phyloP scores from a whole-genome alignment of 2,113 vertebrate genomes.

The Mus spicilegus region DNA sequence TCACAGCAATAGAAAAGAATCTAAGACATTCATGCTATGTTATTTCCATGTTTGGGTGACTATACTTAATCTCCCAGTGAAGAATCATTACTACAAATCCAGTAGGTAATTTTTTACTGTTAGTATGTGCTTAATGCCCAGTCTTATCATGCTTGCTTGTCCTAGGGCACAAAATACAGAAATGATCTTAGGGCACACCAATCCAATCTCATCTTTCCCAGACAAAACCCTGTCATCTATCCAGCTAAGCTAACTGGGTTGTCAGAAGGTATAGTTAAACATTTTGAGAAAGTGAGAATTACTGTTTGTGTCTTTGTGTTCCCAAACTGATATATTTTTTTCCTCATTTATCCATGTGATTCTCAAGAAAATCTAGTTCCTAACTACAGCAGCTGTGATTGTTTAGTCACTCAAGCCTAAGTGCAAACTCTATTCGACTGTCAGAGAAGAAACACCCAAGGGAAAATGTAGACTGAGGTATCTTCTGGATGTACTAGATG shows the following conservation, averaged over 20 bases:
- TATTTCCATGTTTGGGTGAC: background rate
- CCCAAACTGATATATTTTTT: background rate
- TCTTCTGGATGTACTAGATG: background rate
- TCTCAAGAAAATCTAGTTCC: background rate
- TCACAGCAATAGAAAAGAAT: background rate
- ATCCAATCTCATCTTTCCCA: background rate
- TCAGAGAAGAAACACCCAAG: background rate
- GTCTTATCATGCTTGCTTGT: background rate
- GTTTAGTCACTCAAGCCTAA: background rate
- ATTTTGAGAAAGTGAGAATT: background rate
- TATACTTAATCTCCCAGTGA: background rate
- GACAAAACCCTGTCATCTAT: background rate
- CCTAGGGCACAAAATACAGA: background rate
- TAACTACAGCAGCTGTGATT: background rate
- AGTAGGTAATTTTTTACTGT: background rate
- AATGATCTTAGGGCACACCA: background rate
- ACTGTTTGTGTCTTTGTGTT: background rate
- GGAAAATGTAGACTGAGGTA: background rate
- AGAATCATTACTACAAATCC: background rate
- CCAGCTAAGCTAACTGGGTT: background rate
- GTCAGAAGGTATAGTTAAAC: background rate
- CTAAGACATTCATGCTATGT: background rate
- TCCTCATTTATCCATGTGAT: background rate
- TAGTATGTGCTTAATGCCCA: background rate
- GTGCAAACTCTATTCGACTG: background rate